Evolutionary conservation across 2,113 vertebrate species (phyloP).

Genomic region (Cyanoliseus patagonus): DNA sequence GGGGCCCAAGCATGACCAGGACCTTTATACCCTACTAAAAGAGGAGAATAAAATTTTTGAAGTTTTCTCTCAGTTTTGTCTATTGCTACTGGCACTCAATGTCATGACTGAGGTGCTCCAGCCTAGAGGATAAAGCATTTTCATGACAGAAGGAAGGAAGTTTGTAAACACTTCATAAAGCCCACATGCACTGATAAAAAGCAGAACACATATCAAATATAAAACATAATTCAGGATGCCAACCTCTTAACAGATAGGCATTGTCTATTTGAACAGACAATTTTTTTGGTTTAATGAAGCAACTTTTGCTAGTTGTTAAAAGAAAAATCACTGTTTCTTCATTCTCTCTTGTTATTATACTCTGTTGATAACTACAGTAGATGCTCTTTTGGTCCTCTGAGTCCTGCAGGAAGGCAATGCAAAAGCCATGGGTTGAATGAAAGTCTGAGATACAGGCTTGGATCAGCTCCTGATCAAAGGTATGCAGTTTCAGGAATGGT

Average conservation of each 20-base stretch:
- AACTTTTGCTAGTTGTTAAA: not conserved
- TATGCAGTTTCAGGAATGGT: not conserved
- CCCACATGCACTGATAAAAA: constrained; percentile 1
- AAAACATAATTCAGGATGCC: not conserved
- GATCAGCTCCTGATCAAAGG: not conserved
- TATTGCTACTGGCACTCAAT: not conserved
- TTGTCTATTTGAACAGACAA: not conserved
- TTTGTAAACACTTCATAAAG: constrained; percentile 25
- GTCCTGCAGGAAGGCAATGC: constrained; percentile 20
- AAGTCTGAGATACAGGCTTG: not conserved
- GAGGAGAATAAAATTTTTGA: not conserved
- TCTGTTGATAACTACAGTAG: not conserved
- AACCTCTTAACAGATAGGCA: not conserved
- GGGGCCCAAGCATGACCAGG: not conserved
- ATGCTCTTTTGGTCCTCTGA: constrained; percentile 2
- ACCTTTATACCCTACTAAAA: not conserved
- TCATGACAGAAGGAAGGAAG: not conserved
- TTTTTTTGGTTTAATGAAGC: constrained; percentile 31
- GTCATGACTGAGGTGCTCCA: not conserved
- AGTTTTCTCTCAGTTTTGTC: not conserved
- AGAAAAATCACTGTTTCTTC: not conserved
- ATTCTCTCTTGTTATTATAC: not conserved
- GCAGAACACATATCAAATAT: not conserved
- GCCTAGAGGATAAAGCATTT: not conserved
- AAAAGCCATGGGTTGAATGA: not conserved